phyloP scores from a whole-genome alignment of 2,113 vertebrate genomes.

The Meleagris gallopavo region DNA sequence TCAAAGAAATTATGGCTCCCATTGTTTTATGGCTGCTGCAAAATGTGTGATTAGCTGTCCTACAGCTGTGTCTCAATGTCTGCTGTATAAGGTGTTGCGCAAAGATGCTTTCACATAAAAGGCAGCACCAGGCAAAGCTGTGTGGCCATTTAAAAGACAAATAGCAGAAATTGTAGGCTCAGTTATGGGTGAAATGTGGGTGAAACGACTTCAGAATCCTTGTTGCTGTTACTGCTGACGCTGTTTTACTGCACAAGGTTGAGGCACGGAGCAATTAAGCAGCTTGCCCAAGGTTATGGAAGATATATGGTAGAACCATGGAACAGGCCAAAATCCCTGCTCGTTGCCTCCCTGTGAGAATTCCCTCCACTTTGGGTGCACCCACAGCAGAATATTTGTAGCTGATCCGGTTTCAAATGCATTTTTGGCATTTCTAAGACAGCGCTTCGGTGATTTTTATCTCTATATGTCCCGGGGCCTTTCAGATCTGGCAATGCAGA shows the following conservation, averaged over 20 bases:
- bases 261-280: neutral
- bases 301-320: neutral
- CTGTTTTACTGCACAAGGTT: neutral
- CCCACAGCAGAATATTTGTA: conserved; percentile 21
- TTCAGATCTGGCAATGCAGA: neutral
- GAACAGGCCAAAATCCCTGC: neutral
- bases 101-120: neutral
- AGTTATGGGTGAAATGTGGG: neutral
- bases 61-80: neutral
- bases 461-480: conserved; percentile 1
- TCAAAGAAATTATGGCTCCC: conserved; percentile 60
- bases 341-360: rapidly evolving
- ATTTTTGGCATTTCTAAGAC: conserved; percentile 47
- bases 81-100: neutral
- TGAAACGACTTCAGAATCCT: neutral
- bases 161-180: neutral
- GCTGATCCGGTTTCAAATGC: conserved; percentile 9
- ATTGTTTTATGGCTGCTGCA: conserved; percentile 40
- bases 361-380: neutral
- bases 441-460: conserved; percentile 45
- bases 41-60: neutral
- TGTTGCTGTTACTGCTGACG: neutral
- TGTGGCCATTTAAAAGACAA: neutral
- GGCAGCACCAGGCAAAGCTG: neutral
- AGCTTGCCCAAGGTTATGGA: neutral